A percentile compares a stretch with the other conserved stretches of the same genome.
These are phyloP conservation scores for Pogonocichla stellata DNA, from an alignment of 2,113 vertebrate species.

Conservation along the genomic window DNA sequence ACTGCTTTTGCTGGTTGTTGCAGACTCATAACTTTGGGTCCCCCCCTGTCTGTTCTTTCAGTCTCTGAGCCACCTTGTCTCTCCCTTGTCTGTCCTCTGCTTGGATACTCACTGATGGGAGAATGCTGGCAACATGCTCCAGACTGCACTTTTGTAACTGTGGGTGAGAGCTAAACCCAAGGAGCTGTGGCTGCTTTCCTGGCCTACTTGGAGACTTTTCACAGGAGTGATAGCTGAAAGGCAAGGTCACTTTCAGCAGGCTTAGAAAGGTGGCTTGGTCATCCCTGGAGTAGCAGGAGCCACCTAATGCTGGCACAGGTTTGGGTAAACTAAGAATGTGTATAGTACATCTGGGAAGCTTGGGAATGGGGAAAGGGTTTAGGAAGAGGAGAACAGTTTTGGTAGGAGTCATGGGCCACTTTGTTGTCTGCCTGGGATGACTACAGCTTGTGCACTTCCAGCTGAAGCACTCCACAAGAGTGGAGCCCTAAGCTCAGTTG, in stretches of 20 bases:
- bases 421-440: background rate
- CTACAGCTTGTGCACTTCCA: background rate
- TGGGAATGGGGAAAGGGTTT: rapidly evolving
- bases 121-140: background rate
- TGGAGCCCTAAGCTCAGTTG: background rate
- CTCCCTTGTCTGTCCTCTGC: background rate
- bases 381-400: background rate
- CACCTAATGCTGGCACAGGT: background rate
- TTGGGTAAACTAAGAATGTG: background rate
- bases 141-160: background rate
- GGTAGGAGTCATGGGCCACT: background rate
- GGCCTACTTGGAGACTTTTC: background rate
- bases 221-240: background rate
- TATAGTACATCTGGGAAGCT: background rate
- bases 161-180: background rate
- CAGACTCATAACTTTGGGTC: background rate
- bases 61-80: background rate
- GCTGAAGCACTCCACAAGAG: background rate
- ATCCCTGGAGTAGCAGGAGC: background rate
- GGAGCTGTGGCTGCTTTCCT: background rate
- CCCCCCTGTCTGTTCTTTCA: background rate
- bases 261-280: background rate
- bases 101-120: background rate
- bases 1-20: background rate
- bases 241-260: background rate